A percentile compares a stretch with the other conserved stretches of the same genome.
Evolutionary conservation across 2,797 vertebrate species (phyloP).

Genomic region (Ibycter americanus): DNA sequence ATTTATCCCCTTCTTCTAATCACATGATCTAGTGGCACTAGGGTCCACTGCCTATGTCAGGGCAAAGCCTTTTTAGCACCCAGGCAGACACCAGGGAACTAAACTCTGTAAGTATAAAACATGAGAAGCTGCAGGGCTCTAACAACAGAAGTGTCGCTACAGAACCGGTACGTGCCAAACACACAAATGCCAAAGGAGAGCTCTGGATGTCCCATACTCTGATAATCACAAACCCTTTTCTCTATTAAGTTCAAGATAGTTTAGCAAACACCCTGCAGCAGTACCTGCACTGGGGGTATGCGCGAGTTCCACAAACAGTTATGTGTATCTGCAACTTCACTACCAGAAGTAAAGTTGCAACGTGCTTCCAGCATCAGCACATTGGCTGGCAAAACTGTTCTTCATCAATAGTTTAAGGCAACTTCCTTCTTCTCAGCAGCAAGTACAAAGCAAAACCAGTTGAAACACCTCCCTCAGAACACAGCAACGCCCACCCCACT

Average conservation of each 20-base stretch:
- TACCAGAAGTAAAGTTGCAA: neutral
- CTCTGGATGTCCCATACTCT: neutral
- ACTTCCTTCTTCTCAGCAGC: neutral
- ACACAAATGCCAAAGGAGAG: neutral
- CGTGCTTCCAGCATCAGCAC: neutral
- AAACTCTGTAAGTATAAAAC: neutral
- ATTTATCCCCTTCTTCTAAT: neutral
- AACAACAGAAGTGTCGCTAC: neutral
- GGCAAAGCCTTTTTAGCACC: neutral
- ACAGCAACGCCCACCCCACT: neutral
- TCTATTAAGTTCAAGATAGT: neutral
- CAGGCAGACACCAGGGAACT: neutral
- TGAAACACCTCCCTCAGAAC: neutral
- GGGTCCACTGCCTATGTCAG: neutral
- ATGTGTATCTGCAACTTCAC: fast-evolving
- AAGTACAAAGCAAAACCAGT: neutral
- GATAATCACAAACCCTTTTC: neutral
- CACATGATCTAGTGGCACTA: neutral
- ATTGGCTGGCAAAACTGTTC: neutral
- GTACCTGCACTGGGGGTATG: neutral
- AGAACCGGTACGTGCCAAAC: fast-evolving
- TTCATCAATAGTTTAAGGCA: neutral
- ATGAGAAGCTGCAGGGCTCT: neutral
- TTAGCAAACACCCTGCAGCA: neutral
- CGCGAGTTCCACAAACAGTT: neutral